A percentile compares a stretch with the other conserved stretches of the same genome.
Conservation (phyloP, 2,797 vertebrate species). For the Tokudaia tokunoshimensis region DNA sequence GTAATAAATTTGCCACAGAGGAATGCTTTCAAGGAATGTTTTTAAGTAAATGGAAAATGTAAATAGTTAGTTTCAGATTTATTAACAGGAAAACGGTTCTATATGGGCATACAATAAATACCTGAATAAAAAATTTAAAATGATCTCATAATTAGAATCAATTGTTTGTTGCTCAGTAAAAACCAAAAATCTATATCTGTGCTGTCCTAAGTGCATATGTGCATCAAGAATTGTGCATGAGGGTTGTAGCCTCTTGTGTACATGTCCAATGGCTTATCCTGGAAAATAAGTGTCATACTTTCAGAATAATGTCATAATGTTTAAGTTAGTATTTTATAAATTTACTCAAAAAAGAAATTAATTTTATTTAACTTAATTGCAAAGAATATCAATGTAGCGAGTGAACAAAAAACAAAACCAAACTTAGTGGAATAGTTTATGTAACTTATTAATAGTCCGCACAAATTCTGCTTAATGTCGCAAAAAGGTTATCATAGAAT, state of each 20-base stretch:
- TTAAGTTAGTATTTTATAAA: constrained; percentile 18
- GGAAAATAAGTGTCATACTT: not conserved
- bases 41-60: constrained; percentile 54
- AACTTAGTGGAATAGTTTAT: not conserved
- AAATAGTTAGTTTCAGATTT: constrained; percentile 59
- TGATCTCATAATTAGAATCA: constrained; percentile 5
- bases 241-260: not conserved
- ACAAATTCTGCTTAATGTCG: not conserved
- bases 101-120: constrained; percentile 74
- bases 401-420: not conserved
- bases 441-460: not conserved
- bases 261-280: not conserved
- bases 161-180: not conserved
- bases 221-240: not conserved
- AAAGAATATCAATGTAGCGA: not conserved
- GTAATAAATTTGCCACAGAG: constrained; percentile 67
- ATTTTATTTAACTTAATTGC: not conserved
- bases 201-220: not conserved
- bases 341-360: constrained; percentile 45
- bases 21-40: constrained; percentile 66
- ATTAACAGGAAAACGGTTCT: constrained; percentile 71
- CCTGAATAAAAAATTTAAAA: constrained; percentile 68
- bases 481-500: not conserved
- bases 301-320: not conserved
- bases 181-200: constrained; percentile 17